Evolutionary conservation across 2,888 invertebrate species (phyloP).

Genomic region (Cyclophora albipunctata): DNA sequence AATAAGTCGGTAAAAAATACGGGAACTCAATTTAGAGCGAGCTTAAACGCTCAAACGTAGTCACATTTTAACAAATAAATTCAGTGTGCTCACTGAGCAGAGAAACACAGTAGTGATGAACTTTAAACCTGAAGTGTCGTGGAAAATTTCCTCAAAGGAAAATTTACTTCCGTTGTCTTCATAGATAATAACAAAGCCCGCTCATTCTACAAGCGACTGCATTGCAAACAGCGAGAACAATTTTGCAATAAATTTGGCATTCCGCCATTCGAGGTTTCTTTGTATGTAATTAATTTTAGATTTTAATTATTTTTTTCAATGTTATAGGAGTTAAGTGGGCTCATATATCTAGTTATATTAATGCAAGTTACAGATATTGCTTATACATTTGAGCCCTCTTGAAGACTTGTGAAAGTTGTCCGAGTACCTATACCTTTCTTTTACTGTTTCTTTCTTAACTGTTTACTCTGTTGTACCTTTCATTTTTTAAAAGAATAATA

Average conservation of each 20-base stretch:
- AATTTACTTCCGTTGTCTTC: slow-evolving; percentile 22
- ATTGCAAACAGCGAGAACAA: slow-evolving; percentile 12
- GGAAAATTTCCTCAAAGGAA: slow-evolving; percentile 22
- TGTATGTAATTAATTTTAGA: slow-evolving; percentile 17
- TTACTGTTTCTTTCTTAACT: too few relatives aligned
- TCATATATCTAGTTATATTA: too few relatives aligned
- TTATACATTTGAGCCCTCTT: too few relatives aligned
- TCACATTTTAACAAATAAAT: slow-evolving; percentile 14
- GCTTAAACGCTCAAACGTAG: neutral
- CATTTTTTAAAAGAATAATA: too few relatives aligned
- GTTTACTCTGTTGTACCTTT: too few relatives aligned
- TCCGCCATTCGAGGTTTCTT: slow-evolving; percentile 15
- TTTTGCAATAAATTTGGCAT: slow-evolving; percentile 19
- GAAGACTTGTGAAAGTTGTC: too few relatives aligned
- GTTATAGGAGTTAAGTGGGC: too few relatives aligned
- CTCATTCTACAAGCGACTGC: slow-evolving; percentile 11
- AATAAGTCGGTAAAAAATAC: neutral
- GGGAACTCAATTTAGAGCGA: slow-evolving; percentile 1
- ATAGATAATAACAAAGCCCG: slow-evolving; percentile 21
- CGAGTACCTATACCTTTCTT: too few relatives aligned
- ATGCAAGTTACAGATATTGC: too few relatives aligned
- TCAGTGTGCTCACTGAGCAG: slow-evolving; percentile 16
- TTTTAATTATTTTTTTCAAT: neutral
- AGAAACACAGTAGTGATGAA: slow-evolving; percentile 20
- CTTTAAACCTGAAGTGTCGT: slow-evolving; percentile 23